Conservation (phyloP, 2,113 vertebrate species). For the Oryzias woworae region DNA sequence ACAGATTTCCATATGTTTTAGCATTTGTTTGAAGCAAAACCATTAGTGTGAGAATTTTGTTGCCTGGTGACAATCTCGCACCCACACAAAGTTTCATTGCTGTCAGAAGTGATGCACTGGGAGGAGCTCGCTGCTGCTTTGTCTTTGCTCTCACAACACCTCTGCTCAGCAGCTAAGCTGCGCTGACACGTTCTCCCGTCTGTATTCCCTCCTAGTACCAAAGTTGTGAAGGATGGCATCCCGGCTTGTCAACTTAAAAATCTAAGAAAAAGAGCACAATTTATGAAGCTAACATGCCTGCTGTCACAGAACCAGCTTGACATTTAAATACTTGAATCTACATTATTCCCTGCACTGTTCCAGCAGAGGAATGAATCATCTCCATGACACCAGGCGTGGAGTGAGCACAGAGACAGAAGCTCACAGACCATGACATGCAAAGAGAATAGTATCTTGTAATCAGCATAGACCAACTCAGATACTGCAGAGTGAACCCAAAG, state of each 20-base stretch:
- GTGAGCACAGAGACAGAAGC: conserved; percentile 47
- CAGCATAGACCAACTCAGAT: conserved; percentile 6
- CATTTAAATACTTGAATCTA: conserved; percentile 60
- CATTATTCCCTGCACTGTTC: conserved; percentile 59
- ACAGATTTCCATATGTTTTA: conserved; percentile 28
- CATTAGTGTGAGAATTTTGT: conserved; percentile 30
- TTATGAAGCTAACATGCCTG: conserved; percentile 53
- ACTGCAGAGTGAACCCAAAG: conserved; percentile 13
- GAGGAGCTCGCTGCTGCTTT: conserved; percentile 34
- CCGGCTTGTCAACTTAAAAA: conserved; percentile 60
- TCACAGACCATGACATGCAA: conserved; percentile 1
- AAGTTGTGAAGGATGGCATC: conserved; percentile 52
- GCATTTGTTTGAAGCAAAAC: conserved; percentile 26
- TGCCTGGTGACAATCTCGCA: conserved; percentile 55
- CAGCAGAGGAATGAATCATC: conserved; percentile 40
- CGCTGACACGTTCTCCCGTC: conserved; percentile 42
- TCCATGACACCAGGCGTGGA: conserved; percentile 20
- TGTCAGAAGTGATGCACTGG: conserved; percentile 48
- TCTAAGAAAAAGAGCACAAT: conserved; percentile 59
- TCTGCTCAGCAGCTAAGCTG: conserved; percentile 32
- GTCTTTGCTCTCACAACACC: conserved; percentile 40
- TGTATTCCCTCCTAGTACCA: conserved; percentile 38
- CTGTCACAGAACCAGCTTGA: conserved; percentile 60
- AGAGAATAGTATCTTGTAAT: conserved; percentile 14
- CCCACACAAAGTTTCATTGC: conserved; percentile 21